phyloP scores from a whole-genome alignment of 2,888 invertebrate species.

The Pyralis farinalis region DNA sequence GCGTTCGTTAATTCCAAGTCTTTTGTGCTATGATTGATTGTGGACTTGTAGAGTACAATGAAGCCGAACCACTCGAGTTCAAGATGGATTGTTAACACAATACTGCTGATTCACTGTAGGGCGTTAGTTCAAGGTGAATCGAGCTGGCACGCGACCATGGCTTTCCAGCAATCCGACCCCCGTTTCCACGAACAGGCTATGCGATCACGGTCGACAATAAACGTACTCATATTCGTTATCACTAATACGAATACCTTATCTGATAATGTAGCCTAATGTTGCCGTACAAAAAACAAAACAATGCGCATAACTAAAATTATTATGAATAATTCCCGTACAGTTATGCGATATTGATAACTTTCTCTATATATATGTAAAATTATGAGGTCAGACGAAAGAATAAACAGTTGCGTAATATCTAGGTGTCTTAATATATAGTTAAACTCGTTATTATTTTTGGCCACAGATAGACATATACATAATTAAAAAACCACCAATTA shows the following conservation, averaged over 20 bases:
- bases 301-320: not conserved
- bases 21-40: not conserved
- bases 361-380: too few relatives aligned
- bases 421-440: too few relatives aligned
- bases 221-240: conserved; percentile 20
- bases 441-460: too few relatives aligned
- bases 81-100: conserved; percentile 1
- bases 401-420: not conserved
- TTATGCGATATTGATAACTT: too few relatives aligned
- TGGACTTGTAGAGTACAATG: not conserved
- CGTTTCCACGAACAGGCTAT: conserved; percentile 30
- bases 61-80: not conserved
- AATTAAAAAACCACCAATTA: too few relatives aligned
- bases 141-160: conserved; percentile 29
- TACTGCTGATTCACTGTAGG: conserved; percentile 27
- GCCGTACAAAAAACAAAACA: conserved; percentile 1
- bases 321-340: not conserved
- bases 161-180: conserved; percentile 29
- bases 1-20: not conserved
- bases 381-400: too few relatives aligned
- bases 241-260: conserved; percentile 1
- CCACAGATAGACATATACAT: too few relatives aligned
- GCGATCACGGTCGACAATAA: conserved; percentile 29
- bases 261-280: conserved; percentile 8
- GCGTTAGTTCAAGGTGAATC: conserved; percentile 36